Conservation (phyloP, 2,888 invertebrate species). For the Lucinisca nassula region DNA sequence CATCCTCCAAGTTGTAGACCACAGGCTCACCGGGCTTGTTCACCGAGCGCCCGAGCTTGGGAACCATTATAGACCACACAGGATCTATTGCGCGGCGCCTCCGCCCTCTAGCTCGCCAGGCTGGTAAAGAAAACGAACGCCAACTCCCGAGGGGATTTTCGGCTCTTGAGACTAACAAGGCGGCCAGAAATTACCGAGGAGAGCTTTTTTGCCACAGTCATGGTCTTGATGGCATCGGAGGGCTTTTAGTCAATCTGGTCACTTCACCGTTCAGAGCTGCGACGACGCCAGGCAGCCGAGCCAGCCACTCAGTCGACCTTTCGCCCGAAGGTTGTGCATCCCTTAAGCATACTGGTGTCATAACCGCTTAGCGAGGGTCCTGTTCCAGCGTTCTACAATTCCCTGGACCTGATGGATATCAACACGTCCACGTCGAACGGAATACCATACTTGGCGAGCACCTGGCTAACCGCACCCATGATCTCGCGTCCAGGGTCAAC, state of each 20-base stretch:
- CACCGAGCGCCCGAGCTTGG: slow-evolving; percentile 18
- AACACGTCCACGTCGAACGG: neutral
- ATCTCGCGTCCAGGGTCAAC: slow-evolving; percentile 61
- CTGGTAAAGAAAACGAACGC: slow-evolving; percentile 28
- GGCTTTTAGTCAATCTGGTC: neutral
- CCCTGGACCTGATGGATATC: neutral
- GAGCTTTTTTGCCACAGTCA: slow-evolving; percentile 31
- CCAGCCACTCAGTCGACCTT: slow-evolving; percentile 58
- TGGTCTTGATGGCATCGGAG: neutral
- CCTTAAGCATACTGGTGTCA: too few species aligned
- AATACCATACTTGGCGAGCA: slow-evolving; percentile 53
- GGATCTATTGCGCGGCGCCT: too few species aligned
- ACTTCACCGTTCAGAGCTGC: too few species aligned
- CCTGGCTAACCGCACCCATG: slow-evolving; percentile 54
- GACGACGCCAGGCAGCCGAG: slow-evolving; percentile 50
- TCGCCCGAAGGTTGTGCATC: neutral
- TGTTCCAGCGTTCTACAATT: too few species aligned
- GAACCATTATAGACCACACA: slow-evolving; percentile 53
- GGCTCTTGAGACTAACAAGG: neutral
- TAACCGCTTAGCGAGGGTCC: too few species aligned
- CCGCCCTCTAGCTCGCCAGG: too few species aligned
- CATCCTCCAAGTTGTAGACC: slow-evolving; percentile 45
- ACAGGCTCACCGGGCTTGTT: neutral
- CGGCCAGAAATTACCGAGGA: neutral
- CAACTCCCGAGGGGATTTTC: neutral